A percentile compares a stretch with the other conserved stretches of the same genome.
These are phyloP conservation scores for Oenanthe melanoleuca DNA, from an alignment of 2,113 vertebrate genomes.

Conservation along the genomic window DNA sequence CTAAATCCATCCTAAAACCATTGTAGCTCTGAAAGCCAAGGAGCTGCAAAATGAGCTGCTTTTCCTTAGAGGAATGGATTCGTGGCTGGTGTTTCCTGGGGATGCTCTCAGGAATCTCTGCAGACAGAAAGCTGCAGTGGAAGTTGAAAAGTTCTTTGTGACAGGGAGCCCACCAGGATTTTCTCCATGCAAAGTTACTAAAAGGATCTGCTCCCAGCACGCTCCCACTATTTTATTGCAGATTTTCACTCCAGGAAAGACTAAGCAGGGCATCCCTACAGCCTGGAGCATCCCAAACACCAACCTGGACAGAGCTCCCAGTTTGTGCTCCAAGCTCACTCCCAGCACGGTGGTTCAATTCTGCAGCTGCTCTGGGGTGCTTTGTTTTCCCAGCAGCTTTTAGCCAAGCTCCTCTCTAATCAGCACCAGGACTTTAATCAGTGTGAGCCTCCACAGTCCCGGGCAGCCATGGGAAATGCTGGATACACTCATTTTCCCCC, in stretches of 20 bases:
- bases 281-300: not conserved
- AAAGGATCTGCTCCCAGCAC: not conserved
- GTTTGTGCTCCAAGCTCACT: not conserved
- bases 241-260: not conserved
- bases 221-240: not conserved
- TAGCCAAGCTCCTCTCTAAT: not conserved
- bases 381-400: not conserved
- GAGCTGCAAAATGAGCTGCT: not conserved
- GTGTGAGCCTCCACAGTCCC: not conserved
- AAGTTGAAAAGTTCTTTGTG: not conserved
- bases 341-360: fast-evolving
- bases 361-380: not conserved
- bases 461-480: not conserved
- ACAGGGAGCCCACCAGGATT: fast-evolving
- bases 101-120: not conserved
- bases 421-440: not conserved
- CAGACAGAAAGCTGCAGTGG: not conserved
- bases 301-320: fast-evolving
- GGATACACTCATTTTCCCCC: not conserved
- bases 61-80: not conserved
- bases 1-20: not conserved
- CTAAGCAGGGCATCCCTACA: fast-evolving
- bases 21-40: not conserved
- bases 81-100: not conserved
- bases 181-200: not conserved